Evolutionary conservation across 2,888 invertebrate species (phyloP), one percentile per base, ranked within the genome.

Genomic region (Siphonodentalium dalli): DNA sequence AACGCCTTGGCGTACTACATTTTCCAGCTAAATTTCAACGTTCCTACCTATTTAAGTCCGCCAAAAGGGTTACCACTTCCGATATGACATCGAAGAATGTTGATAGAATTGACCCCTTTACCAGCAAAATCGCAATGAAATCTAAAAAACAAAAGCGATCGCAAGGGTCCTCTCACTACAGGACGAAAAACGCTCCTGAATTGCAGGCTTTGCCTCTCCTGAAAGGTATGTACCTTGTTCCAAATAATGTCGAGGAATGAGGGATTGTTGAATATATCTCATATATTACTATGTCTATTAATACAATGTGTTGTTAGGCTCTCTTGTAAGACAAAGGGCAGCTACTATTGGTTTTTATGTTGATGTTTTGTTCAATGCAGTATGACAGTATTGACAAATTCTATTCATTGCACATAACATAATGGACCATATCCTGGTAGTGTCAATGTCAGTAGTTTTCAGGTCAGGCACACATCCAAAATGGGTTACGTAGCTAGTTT

Each of bases 51-150:
- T 28, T 29, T 35, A 46, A 57, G 62, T 49, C 58, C 41, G n/a
- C 11, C 18, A 18, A 35, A 52, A 59, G 58, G 59, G 59, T 47
- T 27, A 3, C 43, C 28, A 33, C 33, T 38, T 55, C 49, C 59
- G 65, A 51, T 55, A 71, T 71, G 71, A 64, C 71, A 51, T 66
- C 71, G 35, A 71, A 69, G 54, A 66, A 70, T 49, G 95, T 96
- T 86, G 97, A 98, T 88, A 92, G 96, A 85, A 97, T 98, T 87
- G 98, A 98, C 87, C 98, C 98, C 80, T 98, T 98, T 86, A 73
- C 77, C 44, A 77, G 68, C 58, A 98, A 97, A 87, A 89, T 95
- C 84, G 96, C 97, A 79, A 94, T 97, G 87, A 96, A 97, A 86
- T 92, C 93, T 79, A 94, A 97, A 87, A 96, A 98, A 86, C 93